Conservation (phyloP, 2,113 vertebrate genomes). For the Vanacampus margaritifer region DNA sequence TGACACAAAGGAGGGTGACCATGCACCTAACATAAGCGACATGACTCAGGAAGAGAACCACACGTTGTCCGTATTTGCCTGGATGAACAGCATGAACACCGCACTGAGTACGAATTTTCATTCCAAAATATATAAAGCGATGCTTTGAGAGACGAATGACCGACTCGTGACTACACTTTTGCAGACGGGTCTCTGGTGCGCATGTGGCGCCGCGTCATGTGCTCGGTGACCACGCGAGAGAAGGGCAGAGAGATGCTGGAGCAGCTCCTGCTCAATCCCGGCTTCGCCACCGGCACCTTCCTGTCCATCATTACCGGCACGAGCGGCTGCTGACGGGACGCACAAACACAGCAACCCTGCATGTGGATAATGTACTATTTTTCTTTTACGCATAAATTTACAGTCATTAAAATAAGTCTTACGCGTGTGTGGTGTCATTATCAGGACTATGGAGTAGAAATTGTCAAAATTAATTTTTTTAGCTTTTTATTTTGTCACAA, state of each 20-base stretch:
- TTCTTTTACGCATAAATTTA: too few species aligned
- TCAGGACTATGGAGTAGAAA: background rate
- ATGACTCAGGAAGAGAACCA: constrained; percentile 66
- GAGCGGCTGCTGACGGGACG: constrained; percentile 45
- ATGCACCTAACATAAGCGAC: constrained; percentile 49
- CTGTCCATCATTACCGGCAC: constrained; percentile 47
- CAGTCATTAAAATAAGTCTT: background rate
- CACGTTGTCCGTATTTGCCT: constrained; percentile 53
- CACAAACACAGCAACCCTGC: background rate
- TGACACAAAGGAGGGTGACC: constrained; percentile 29
- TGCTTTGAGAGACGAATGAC: background rate
- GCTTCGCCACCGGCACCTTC: constrained; percentile 35
- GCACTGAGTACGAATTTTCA: constrained; percentile 45
- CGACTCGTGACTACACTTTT: background rate
- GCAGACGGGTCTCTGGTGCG: constrained; percentile 41
- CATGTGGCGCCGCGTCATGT: constrained; percentile 64
- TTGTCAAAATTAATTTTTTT: background rate
- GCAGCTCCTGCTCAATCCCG: constrained; percentile 53
- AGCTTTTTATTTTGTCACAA: too few species aligned
- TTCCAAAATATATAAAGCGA: too few species aligned
- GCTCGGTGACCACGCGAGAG: constrained; percentile 55
- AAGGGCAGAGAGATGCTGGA: constrained; percentile 55
- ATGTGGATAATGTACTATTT: background rate
- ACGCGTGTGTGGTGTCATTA: background rate
- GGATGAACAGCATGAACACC: constrained; percentile 52